Base-by-base conservation (phyloP, 2,888 invertebrate genomes). In the Ophion ventricosus region DNA sequence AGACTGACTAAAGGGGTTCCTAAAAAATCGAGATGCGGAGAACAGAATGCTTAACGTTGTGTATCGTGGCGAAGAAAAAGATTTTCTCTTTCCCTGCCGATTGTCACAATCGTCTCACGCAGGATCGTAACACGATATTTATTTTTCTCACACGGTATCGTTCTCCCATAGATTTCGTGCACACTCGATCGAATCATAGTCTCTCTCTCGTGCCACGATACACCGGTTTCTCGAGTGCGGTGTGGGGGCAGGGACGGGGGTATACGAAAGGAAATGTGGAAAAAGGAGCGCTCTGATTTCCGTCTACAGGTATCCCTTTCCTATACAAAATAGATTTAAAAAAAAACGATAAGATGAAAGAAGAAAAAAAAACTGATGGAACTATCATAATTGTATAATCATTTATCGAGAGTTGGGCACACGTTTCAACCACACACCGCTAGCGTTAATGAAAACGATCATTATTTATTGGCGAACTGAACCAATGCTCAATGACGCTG, bases 401-500 rank as follows among this genome's bases (percentile, higher is more conserved):
- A 77, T 81, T 66, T 61, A 80, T 59, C 80, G 77, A 67, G 79
- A 80, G 80, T 77, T 80, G 82, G 79, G 67, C 70, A 77, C 78
- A 80, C 75, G 69, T 85, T 83, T 87, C 82, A 82, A 79, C 84
- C 61, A 80, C 77, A 84, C 74, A 84, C 78, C 57, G 76, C 75
- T 81, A 77, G 56, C 73, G 74, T 77, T 74, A 73, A 84, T n/a
- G 69, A 67, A 57, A 73, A 85, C 80, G 67, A 86, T 74, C 63
- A 81, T 88, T 83, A 87, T 90, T 89, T 89, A 87, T 88, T 86
- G 88, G 86, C 89, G 17, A 88, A 87, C 86, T 86, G 87, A 91
- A 90, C 87, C 88, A 89, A 90, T 90, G 88, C 90, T 90, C 88
- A 89, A 87, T 88, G 84, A 88, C 80, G 88, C 88, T 88, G 89